Evolutionary conservation across 1,140 invertebrate species (phyloP), one percentile per base, ranked within the genome.

Genomic region (Choristoneura fumiferana): DNA sequence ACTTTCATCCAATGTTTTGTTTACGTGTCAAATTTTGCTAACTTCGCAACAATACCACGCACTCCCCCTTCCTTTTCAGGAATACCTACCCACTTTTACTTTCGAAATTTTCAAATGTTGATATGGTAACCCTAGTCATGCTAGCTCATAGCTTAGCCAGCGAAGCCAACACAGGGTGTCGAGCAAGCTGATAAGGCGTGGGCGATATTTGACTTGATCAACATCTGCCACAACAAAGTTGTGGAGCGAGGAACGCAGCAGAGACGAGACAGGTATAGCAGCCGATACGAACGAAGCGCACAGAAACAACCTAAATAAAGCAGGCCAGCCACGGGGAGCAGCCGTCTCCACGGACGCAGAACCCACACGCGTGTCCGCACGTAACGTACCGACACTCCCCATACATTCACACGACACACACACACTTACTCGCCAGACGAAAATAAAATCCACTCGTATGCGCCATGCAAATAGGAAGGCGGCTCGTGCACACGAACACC

Each of bases 381-480:
- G n/a, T n/a, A n/a, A n/a, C n/a, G 71, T 73, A 78, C 76, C 58
- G 71, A 54, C 63, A 12, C 72, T 49, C 36, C 63, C 57, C 78
- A 64, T 73, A 76, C 72, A 75, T 64, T 29, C 70, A 33, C 67
- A 63, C 64, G 63, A 54, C 76, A 79, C 81, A 66, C 81, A 82
- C 81, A 81, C 76, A 78, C 58, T 22, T 60, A 68, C 54, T 64
- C 60, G 60, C 77, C 75, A 87, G 84, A 88, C 85, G 79, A 88
- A 88, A 88, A 88, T 88, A 88, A 88, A 87, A 88, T 81, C 75
- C 82, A 85, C 82, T 84, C 81, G 79, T 84, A 85, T 87, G 82
- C 79, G 81, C 81, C 82, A 84, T 87, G 85, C 85, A 83, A 88
- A 87, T 87, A 85, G 84, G 83, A 86, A 86, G 81, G 71, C 78